These are phyloP conservation scores for Sprattus sprattus DNA, from an alignment of 2,113 vertebrate species.

Conservation along the genomic window DNA sequence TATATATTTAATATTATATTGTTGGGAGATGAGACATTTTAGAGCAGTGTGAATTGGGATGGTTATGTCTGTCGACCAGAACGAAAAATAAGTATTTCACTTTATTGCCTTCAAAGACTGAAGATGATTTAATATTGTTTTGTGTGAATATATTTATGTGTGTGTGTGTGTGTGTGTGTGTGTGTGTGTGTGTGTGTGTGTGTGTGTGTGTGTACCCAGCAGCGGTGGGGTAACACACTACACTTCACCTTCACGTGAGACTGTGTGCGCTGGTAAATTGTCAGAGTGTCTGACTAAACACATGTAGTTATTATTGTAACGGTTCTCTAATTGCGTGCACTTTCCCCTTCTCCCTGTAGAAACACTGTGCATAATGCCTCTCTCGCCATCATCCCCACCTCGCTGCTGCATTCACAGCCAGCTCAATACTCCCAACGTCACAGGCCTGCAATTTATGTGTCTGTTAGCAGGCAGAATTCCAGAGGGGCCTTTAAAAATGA, in stretches of 20 bases:
- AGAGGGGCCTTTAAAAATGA: conserved; percentile 45
- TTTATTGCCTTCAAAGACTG: not conserved
- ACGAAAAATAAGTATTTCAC: not conserved
- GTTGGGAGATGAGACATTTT: not conserved
- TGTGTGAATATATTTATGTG: not conserved
- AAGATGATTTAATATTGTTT: not conserved
- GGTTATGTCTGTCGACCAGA: not conserved
- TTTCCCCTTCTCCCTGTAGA: conserved; percentile 43
- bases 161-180: conserved; percentile 10
- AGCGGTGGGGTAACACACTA: not conserved
- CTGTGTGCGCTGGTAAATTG: not conserved
- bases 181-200: conserved; percentile 22
- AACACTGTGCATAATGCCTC: not conserved
- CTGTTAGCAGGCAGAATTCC: conserved; percentile 49
- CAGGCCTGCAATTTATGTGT: conserved; percentile 54
- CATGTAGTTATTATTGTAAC: conserved; percentile 54
- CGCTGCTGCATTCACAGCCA: conserved; percentile 49
- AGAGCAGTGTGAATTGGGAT: not conserved
- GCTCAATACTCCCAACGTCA: conserved; percentile 52
- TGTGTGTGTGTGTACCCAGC: not conserved
- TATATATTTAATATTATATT: not conserved
- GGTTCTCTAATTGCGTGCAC: conserved; percentile 48
- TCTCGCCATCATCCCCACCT: not conserved
- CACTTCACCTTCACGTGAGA: not conserved
- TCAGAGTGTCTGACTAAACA: conserved; percentile 45